phyloP scores from a whole-genome alignment of 1,140 invertebrate genomes.

The Metaphire vulgaris region DNA sequence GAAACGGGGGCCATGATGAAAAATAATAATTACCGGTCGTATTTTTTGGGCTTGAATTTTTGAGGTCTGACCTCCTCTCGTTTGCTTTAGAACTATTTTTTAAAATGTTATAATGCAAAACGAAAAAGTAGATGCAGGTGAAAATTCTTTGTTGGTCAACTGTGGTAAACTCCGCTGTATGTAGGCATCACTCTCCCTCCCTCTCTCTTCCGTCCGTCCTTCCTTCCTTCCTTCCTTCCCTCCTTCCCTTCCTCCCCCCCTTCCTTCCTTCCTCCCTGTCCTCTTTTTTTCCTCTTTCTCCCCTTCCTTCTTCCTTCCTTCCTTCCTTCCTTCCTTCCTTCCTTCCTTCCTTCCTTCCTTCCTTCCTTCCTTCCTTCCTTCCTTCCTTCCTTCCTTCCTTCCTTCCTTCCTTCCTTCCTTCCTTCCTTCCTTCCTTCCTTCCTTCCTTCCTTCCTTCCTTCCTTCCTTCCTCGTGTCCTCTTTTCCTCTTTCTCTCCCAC shows the following conservation, averaged over 20 bases:
- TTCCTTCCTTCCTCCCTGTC: no score
- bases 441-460: background rate
- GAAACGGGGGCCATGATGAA: no score
- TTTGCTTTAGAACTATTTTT: background rate
- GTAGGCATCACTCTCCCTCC: conserved; percentile 3
- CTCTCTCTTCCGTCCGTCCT: conserved; percentile 12
- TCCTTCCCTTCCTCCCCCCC: background rate
- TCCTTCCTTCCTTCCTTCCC: conserved; percentile 2
- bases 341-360: background rate
- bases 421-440: background rate
- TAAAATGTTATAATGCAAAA: no score
- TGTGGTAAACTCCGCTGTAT: no score
- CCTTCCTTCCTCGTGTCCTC: no score
- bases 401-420: conserved; percentile 4
- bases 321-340: background rate
- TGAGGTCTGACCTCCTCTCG: no score
- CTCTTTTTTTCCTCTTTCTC: conserved; percentile 11
- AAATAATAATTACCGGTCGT: no score
- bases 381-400: background rate
- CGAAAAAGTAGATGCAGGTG: no score
- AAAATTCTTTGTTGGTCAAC: no score
- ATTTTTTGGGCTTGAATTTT: no score
- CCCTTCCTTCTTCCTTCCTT: background rate
- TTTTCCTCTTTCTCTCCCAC: conserved; percentile 8
- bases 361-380: background rate